Evolutionary conservation across 2,888 invertebrate genomes (phyloP), one percentile per base, ranked within the genome.

Genomic region (Eupithecia subumbrata): DNA sequence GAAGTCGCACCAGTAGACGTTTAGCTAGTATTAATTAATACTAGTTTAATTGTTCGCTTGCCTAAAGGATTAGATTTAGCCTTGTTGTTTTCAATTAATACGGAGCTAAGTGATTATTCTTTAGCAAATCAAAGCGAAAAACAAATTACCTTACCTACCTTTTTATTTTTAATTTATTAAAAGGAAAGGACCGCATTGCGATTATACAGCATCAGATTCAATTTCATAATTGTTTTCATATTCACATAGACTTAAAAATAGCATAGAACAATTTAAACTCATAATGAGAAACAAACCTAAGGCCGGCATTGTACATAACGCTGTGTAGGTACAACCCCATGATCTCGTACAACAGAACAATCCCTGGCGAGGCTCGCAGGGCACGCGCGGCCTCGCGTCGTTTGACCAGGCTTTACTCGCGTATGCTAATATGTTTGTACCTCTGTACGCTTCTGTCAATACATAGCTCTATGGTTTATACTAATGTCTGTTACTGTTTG

Each of bases 351-450:
- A 73, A 77, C 68, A 76, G 84, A 79, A 79, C 82, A 91, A 93
- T 93, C 93, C 92, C 91, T 84, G 79, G 83, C 82, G 87, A 86
- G 80, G 80, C 84, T 83, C 83, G 81, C 80, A 85, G 85, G 88
- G 88, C 94, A 93, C 94, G 94, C 90, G 89, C 94, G 87, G 80
- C 86, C 84, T 83, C 82, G 87, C 86, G 84, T 85, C 87, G 92
- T 92, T 93, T 93, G 92, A 85, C 85, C 84, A 91, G 88, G 92
- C 86, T 93, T 56, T 94, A 92, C 87, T 79, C 85, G 85, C 88
- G 89, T 90, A 87, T 91, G 90, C 92, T 93, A 93, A 93, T 93
- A 91, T 93, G 91, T 92, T 93, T 92, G 90, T 84, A 83, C 84
- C 80, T 85, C 83, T 73, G 78, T 80, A 81, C 80, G 81, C 79